Percentiles rank a stretch among this genome's conserved stretches.
These are phyloP conservation scores for Rhagoletis pomonella DNA, from an alignment of 1,140 invertebrate genomes.

Conservation along the genomic window DNA sequence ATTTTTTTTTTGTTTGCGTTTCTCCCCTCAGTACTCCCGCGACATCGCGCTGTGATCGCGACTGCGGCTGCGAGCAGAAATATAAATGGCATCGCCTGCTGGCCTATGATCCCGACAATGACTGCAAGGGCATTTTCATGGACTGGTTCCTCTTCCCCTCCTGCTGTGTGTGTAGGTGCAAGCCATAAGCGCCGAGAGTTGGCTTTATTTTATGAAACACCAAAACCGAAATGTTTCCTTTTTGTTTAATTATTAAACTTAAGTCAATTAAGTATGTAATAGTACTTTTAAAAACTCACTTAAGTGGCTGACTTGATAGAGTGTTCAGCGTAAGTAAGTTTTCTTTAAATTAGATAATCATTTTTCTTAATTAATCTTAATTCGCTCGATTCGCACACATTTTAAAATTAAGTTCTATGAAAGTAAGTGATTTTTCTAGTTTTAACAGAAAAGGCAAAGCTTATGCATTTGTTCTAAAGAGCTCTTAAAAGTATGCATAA, in stretches of 20 bases:
- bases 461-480: not conserved
- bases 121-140: conserved; percentile 95
- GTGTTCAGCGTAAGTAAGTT: not conserved
- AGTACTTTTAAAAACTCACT: not conserved
- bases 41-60: conserved; percentile 85
- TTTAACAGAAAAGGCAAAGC: not conserved
- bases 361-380: not conserved
- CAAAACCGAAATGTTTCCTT: not conserved
- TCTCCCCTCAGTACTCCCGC: conserved; percentile 81
- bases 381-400: conserved; percentile 17
- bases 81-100: conserved; percentile 93
- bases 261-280: conserved; percentile 23
- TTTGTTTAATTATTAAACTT: not conserved
- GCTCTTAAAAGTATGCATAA: too few species aligned
- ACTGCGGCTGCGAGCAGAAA: conserved; percentile 93
- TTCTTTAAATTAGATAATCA: conserved; percentile 38
- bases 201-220: not conserved
- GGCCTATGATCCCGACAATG: conserved; percentile 93
- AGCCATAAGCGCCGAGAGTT: conserved; percentile 72
- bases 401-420: conserved; percentile 21
- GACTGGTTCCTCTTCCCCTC: conserved; percentile 97
- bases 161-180: conserved; percentile 92
- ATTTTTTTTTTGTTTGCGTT: conserved; percentile 29
- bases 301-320: not conserved
- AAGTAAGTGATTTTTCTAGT: not conserved